Conservation (phyloP, 2,797 vertebrate species). For the Squalus acanthias region DNA sequence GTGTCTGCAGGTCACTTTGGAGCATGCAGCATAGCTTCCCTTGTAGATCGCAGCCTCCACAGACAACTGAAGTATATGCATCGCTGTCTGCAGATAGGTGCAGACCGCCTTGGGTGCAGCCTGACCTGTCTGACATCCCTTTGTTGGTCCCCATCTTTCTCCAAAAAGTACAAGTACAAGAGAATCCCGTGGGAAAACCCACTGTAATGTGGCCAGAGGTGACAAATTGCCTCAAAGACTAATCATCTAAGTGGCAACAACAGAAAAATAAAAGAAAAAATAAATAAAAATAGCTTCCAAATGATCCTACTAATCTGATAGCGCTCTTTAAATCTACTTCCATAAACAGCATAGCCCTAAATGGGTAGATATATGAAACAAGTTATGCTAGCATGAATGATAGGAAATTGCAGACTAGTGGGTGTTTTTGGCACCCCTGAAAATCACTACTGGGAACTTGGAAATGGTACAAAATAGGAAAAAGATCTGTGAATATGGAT, state of each 20-base stretch:
- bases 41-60: neutral
- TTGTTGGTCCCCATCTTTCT: neutral
- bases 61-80: neutral
- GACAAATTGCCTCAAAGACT: neutral
- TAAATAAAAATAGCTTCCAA: neutral
- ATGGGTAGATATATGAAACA: neutral
- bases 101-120: neutral
- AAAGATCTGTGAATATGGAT: neutral
- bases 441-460: neutral
- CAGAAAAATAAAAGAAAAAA: neutral
- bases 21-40: neutral
- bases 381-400: neutral
- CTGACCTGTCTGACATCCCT: neutral
- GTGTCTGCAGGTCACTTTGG: neutral
- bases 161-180: neutral
- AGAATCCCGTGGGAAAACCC: neutral
- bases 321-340: neutral
- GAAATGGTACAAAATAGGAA: neutral
- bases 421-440: neutral
- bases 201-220: neutral
- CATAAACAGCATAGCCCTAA: neutral
- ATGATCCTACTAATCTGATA: neutral
- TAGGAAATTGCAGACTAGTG: neutral
- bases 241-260: neutral
- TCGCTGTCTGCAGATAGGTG: neutral